phyloP scores from a whole-genome alignment of 2,113 vertebrate species.

The Lota lota region DNA sequence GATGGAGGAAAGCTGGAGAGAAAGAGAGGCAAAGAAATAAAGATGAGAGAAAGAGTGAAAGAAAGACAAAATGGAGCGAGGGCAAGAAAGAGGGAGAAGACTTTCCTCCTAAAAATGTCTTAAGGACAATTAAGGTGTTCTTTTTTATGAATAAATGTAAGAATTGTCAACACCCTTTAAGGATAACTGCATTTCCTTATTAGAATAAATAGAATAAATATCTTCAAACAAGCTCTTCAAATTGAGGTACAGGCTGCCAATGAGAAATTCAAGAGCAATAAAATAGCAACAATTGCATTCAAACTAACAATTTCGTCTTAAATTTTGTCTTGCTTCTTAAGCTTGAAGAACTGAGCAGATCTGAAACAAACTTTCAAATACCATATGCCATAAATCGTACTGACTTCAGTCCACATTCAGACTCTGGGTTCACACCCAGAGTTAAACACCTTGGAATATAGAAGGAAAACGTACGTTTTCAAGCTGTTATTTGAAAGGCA shows the following conservation, averaged over 20 bases:
- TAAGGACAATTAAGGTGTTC: not conserved
- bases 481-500: too few relatives aligned
- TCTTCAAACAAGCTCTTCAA: slow-evolving; percentile 1
- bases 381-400: too few relatives aligned
- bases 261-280: not conserved
- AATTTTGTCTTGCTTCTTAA: not conserved
- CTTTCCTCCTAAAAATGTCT: not conserved
- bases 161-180: not conserved
- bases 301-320: not conserved
- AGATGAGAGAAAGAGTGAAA: not conserved
- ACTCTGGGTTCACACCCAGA: too few relatives aligned
- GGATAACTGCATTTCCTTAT: not conserved
- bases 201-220: not conserved
- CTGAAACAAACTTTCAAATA: too few relatives aligned
- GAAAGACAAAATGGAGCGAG: not conserved
- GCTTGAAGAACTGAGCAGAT: not conserved
- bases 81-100: not conserved
- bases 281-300: not conserved
- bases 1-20: not conserved
- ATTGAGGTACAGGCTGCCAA: not conserved
- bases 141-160: not conserved
- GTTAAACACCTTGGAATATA: too few relatives aligned
- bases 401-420: too few relatives aligned
- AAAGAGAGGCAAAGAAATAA: too few relatives aligned
- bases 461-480: too few relatives aligned